phyloP scores from a whole-genome alignment of 2,888 invertebrate genomes.

The Melolontha melolontha region DNA sequence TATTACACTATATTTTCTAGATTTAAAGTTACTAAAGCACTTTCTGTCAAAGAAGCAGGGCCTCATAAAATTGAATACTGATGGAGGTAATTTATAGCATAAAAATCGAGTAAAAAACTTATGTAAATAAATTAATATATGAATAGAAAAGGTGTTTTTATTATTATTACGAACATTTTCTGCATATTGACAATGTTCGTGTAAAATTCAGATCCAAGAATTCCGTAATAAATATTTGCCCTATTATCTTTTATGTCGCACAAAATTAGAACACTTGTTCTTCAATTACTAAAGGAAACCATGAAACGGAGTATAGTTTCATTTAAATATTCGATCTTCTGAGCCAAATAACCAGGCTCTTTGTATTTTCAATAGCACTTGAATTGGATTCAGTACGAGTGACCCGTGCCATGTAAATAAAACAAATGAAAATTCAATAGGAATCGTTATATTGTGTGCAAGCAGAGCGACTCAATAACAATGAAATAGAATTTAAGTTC shows the following conservation, averaged over 20 bases:
- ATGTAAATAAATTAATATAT: no score
- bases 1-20: no score
- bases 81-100: no score
- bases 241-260: conserved; percentile 2
- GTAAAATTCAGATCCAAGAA: no score
- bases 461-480: conserved; percentile 27
- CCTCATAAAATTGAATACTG: no score
- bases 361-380: conserved; percentile 16
- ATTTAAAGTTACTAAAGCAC: no score
- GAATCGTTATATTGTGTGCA: conserved; percentile 30
- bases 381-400: conserved; percentile 33
- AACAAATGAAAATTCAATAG: conserved; percentile 34
- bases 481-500: conserved; percentile 18
- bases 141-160: no score
- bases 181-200: no score
- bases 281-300: conserved; percentile 11
- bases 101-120: no score
- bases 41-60: no score
- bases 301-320: neutral
- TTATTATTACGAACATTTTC: no score
- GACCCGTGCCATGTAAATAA: conserved; percentile 34
- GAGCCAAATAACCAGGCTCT: conserved; percentile 14
- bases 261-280: conserved; percentile 9
- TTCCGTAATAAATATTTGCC: no score
- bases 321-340: conserved; percentile 27